Base-by-base conservation (phyloP, 2,888 invertebrate genomes). In the Meliscaeva auricollis region DNA sequence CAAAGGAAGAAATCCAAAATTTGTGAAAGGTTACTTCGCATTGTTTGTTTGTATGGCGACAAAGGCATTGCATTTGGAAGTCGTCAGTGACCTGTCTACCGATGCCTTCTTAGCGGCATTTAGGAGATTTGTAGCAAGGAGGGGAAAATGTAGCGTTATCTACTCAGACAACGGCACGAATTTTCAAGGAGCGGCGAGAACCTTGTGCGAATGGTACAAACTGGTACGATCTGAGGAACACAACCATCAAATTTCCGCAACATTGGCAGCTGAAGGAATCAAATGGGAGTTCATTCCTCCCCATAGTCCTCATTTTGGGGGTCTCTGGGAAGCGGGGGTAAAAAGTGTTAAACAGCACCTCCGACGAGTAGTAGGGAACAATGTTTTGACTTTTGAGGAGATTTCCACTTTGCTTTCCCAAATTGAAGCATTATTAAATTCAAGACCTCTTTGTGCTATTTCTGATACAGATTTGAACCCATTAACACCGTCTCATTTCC, bases 321-420 rank as follows among this genome's bases (percentile, higher is more conserved):
- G 82, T 0, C 78, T 87, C 15, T 83, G 83, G 87, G 82, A 87
- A 44, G 84, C 84, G 0, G 81, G 62, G 26, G 26, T 26, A 26
- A 70, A 80, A 30, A 85, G 75, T 11, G 75, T 87, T 0, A 87
- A 87, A 38, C 60, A 83, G n/a, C 82, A 87, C 22, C 64, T 87
- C 5, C 77, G 68, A 6, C 74, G 87, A 0, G 64, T 79, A 13
- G 50, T 60, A 26, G 26, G 26, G 26, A 26, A 26, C 26, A 26
- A 26, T 26, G 26, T 26, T 1, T 32, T 69, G 15, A 48, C 73
- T 13, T 22, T 84, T 30, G 84, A 87, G 20, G 81, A 87, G 15
- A 26, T 26, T 26, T 26, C 77, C 17, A 85, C 80, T 2, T 60
- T 79, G n/a, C 38, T 82, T 13, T 22, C 69, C n/a, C 77, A 80